Evolutionary conservation across 1,140 invertebrate genomes (phyloP).

Genomic region (Drosophila rhopaloa): DNA sequence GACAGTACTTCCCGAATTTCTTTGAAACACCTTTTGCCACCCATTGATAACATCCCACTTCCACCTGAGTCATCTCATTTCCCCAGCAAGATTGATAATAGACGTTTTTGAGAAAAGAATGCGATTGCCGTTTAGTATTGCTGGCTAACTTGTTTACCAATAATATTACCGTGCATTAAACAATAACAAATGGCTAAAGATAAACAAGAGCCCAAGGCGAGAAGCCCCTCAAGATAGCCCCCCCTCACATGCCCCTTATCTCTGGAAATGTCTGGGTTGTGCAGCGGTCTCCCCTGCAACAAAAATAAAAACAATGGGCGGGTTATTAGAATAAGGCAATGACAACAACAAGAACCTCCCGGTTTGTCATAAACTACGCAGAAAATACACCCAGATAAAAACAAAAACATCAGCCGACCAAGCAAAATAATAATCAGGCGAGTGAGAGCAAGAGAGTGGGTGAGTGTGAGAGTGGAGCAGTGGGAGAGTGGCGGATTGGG

Average conservation of each 20-base stretch:
- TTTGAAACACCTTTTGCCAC: not conserved
- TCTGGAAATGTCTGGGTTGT: constrained; percentile 40
- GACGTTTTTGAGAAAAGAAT: constrained; percentile 31
- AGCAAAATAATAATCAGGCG: constrained; percentile 47
- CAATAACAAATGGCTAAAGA: constrained; percentile 59
- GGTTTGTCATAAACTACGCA: constrained; percentile 72
- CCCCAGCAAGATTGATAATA: constrained; percentile 29
- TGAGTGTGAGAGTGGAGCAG: not conserved
- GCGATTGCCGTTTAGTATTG: constrained; percentile 31
- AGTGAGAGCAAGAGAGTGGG: constrained; percentile 20
- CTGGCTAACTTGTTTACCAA: constrained; percentile 70
- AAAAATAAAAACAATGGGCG: constrained; percentile 15
- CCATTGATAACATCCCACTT: constrained; percentile 16
- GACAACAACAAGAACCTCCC: constrained; percentile 11
- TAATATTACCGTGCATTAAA: constrained; percentile 55
- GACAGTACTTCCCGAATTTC: constrained; percentile 38
- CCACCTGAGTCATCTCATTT: constrained; percentile 53
- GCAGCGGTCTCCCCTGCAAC: constrained; percentile 31
- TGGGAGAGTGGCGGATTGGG: constrained; percentile 13
- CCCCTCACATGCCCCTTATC: not conserved
- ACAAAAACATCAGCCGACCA: constrained; percentile 53
- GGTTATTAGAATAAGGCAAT: constrained; percentile 35
- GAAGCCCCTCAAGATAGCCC: constrained; percentile 34
- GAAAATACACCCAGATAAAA: constrained; percentile 60
- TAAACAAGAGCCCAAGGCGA: constrained; percentile 70